These are phyloP conservation scores for Hydractinia echinata DNA, from an alignment of 30 jellyfish, hydroid and myxozoan genomes.

Conservation along the genomic window DNA sequence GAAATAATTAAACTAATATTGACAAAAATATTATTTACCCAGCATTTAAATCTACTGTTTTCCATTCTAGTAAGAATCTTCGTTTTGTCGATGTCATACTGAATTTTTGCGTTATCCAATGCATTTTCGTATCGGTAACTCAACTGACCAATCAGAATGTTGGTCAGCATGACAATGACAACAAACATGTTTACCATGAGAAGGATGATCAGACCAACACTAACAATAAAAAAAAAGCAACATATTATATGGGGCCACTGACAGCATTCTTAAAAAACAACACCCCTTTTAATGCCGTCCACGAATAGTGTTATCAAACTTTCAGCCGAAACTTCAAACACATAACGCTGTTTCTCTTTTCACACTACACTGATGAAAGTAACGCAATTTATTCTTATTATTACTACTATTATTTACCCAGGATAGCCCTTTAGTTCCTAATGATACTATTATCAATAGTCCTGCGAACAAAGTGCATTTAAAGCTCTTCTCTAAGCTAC, in stretches of 20 bases:
- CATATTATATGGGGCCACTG: not conserved
- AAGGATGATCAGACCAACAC: constrained; percentile 43
- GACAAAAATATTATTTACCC: constrained; percentile 20
- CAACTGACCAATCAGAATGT: constrained; percentile 81
- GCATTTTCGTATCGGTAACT: constrained; percentile 65
- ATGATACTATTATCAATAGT: no score
- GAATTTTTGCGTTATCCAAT: constrained; percentile 49
- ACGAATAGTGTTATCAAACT: no score
- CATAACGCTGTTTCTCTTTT: no score
- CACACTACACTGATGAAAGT: no score
- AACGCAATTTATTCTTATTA: no score
- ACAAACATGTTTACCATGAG: constrained; percentile 67
- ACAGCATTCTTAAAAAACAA: no score
- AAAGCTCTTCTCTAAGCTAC: no score
- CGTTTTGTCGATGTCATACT: constrained; percentile 59
- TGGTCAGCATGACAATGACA: constrained; percentile 50
- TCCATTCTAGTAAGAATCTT: constrained; percentile 51
- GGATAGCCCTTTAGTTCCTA: no score
- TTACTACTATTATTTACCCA: no score
- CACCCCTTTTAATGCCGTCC: no score
- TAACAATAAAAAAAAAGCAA: constrained; percentile 1
- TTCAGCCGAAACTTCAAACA: no score
- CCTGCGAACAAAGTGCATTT: no score
- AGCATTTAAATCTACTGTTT: constrained; percentile 41
- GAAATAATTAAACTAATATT: not conserved